Evolutionary conservation across 2,888 invertebrate species (phyloP).

Genomic region (Chloromyia formosa): DNA sequence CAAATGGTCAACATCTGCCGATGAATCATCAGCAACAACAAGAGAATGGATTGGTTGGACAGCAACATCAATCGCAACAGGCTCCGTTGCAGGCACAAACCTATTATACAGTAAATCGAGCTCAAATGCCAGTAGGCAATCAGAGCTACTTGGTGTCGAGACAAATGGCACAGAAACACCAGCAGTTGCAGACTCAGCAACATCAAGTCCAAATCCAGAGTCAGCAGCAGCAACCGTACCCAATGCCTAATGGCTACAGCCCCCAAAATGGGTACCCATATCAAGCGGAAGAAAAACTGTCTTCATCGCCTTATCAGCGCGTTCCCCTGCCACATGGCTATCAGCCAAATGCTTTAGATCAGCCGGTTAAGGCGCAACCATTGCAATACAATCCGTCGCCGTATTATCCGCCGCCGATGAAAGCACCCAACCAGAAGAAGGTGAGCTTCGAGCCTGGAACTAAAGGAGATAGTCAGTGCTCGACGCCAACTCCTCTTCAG

Average conservation of each 20-base stretch:
- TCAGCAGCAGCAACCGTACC: slow-evolving; percentile 50
- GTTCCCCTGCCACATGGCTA: slow-evolving; percentile 69
- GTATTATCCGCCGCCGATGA: slow-evolving; percentile 72
- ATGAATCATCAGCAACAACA: slow-evolving; percentile 55
- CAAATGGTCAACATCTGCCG: slow-evolving; percentile 59
- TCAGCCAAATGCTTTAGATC: slow-evolving; percentile 59
- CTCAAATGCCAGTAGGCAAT: slow-evolving; percentile 50
- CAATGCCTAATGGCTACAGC: slow-evolving; percentile 29
- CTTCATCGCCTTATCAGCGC: slow-evolving; percentile 68
- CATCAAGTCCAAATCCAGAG: slow-evolving; percentile 39
- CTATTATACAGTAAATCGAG: slow-evolving; percentile 45
- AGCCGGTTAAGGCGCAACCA: slow-evolving; percentile 59
- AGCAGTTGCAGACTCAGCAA: slow-evolving; percentile 51
- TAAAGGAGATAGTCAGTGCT: slow-evolving; percentile 69
- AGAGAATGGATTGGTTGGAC: slow-evolving; percentile 51
- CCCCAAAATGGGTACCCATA: slow-evolving; percentile 45
- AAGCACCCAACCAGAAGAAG: slow-evolving; percentile 72
- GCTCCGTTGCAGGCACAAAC: slow-evolving; percentile 47
- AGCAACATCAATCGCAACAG: slow-evolving; percentile 54
- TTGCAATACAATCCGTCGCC: slow-evolving; percentile 65
- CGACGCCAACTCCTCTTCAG: slow-evolving; percentile 43
- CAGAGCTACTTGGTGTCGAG: slow-evolving; percentile 57
- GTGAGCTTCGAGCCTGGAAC: slow-evolving; percentile 79
- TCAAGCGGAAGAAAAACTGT: slow-evolving; percentile 49
- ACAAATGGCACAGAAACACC: slow-evolving; percentile 54